These are phyloP conservation scores for Philaethria dido DNA, from an alignment of 2,888 invertebrate genomes.

Conservation along the genomic window DNA sequence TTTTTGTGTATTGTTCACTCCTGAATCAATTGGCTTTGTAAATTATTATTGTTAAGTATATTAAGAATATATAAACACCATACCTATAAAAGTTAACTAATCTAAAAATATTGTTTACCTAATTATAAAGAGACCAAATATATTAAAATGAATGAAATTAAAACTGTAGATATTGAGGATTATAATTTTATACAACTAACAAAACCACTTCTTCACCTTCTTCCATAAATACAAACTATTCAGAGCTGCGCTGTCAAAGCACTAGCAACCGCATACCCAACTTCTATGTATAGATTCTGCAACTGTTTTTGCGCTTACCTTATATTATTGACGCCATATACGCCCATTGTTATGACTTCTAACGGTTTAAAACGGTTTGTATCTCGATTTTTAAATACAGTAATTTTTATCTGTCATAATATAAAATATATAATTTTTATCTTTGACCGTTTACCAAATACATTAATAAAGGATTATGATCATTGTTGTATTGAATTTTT, in stretches of 20 bases:
- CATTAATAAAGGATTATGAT: neutral
- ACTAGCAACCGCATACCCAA: conserved; percentile 39
- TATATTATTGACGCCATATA: conserved; percentile 14
- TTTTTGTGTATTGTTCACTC: too few species aligned
- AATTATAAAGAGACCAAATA: too few species aligned
- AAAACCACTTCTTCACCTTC: conserved; percentile 11
- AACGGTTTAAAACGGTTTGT: conserved; percentile 8
- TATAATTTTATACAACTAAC: neutral
- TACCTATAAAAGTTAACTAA: too few species aligned
- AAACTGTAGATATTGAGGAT: neutral
- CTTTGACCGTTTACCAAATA: neutral
- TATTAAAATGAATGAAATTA: too few species aligned
- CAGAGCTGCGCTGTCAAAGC: conserved; percentile 40
- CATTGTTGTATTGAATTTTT: neutral
- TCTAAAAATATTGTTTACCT: too few species aligned
- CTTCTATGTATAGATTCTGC: conserved; percentile 31
- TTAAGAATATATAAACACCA: too few species aligned
- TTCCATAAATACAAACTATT: conserved; percentile 18
- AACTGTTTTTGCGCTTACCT: conserved; percentile 35
- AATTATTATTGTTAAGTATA: too few species aligned
- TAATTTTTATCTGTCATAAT: neutral
- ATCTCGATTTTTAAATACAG: neutral
- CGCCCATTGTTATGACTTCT: conserved; percentile 11
- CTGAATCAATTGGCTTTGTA: too few species aligned
- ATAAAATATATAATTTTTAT: neutral